Percentiles rank a stretch among this genome's conserved stretches.
These are phyloP conservation scores for Drosophila athabasca DNA, from an alignment of 1,140 invertebrate species.

Conservation along the genomic window DNA sequence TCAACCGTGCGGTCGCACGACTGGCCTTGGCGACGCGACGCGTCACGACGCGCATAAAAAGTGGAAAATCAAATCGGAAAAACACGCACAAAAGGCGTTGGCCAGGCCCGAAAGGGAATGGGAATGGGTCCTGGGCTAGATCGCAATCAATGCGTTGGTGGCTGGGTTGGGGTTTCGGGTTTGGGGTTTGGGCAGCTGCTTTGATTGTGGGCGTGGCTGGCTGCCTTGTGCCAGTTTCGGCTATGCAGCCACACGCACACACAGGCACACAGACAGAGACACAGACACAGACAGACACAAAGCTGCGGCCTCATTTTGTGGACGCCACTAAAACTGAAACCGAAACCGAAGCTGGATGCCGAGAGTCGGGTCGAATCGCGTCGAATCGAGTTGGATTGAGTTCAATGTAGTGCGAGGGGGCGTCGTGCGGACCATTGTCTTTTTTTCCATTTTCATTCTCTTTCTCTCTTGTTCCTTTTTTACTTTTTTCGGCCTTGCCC, in stretches of 20 bases:
- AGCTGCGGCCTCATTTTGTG: constrained; percentile 62
- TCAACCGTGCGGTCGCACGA: constrained; percentile 4
- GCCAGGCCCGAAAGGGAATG: constrained; percentile 10
- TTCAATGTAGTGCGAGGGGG: no score
- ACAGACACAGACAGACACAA: constrained; percentile 22
- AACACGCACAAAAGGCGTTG: constrained; percentile 66
- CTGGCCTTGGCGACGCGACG: constrained; percentile 57
- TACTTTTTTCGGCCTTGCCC: no score
- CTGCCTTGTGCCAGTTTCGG: constrained; percentile 72
- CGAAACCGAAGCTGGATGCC: constrained; percentile 5
- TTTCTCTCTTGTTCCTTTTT: no score
- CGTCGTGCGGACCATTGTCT: no score
- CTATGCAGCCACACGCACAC: constrained; percentile 50
- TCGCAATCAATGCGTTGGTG: constrained; percentile 45
- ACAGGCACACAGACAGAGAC: constrained; percentile 6
- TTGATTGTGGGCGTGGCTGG: constrained; percentile 60
- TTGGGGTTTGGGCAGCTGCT: constrained; percentile 4
- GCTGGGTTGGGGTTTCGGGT: not conserved
- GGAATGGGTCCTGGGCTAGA: constrained; percentile 25
- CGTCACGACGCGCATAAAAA: constrained; percentile 66
- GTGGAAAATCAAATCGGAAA: constrained; percentile 68
- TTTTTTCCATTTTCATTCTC: no score
- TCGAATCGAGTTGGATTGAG: not conserved
- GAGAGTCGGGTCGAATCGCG: not conserved
- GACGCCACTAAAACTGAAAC: constrained; percentile 38